These are phyloP conservation scores for Trachurus trachurus DNA, from an alignment of 2,797 vertebrate species.

Conservation along the genomic window DNA sequence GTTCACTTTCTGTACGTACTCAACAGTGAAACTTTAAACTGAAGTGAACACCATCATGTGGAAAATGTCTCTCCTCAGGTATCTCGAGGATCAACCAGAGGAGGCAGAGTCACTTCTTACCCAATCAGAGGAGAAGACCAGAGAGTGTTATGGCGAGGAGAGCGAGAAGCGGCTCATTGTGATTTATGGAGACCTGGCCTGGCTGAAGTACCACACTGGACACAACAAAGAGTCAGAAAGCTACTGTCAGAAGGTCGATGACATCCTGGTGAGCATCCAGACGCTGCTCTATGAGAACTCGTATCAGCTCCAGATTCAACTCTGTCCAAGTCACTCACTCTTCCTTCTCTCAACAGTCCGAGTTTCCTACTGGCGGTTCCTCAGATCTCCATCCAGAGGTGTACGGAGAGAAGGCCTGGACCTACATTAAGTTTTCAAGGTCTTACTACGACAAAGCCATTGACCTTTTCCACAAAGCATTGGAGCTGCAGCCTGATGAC, in stretches of 20 bases:
- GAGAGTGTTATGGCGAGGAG: not conserved
- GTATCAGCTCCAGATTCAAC: too few species aligned
- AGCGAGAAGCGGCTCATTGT: conserved; percentile 1
- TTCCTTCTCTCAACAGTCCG: too few species aligned
- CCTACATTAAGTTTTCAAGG: too few species aligned
- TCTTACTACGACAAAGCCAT: conserved; percentile 11
- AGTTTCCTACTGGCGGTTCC: too few species aligned
- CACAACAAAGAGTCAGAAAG: not conserved
- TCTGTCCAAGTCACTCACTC: too few species aligned
- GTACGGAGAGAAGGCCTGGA: too few species aligned
- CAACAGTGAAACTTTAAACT: too few species aligned
- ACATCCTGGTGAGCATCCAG: conserved; percentile 14
- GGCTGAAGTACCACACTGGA: conserved; percentile 34
- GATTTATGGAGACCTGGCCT: conserved; percentile 51
- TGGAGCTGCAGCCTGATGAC: conserved; percentile 23
- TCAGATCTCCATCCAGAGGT: too few species aligned
- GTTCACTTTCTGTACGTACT: too few species aligned
- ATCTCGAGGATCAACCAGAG: not conserved
- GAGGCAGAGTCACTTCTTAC: conserved; percentile 3
- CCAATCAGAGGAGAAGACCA: conserved; percentile 13
- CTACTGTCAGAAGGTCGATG: conserved; percentile 21
- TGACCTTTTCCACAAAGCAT: not conserved
- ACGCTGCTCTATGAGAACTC: too few species aligned
- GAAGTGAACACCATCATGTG: too few species aligned
- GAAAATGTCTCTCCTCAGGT: conserved; percentile 13